Evolutionary conservation across 2,113 vertebrate species (phyloP).

Genomic region (Sapayoa aenigma): DNA sequence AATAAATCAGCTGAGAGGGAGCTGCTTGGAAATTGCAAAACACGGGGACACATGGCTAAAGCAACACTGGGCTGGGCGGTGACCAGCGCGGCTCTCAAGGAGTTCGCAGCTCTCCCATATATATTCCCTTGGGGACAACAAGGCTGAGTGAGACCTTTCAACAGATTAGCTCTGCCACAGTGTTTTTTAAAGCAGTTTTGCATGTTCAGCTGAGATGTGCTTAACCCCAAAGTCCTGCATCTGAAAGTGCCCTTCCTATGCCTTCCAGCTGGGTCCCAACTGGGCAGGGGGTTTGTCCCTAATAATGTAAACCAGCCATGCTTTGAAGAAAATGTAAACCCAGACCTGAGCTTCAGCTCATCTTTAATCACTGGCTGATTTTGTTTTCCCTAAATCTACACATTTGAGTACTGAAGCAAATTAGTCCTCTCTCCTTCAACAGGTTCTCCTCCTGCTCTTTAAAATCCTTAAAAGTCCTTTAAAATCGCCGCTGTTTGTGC

Average conservation of each 20-base stretch:
- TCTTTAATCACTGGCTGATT: not conserved
- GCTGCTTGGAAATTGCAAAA: conserved; percentile 8
- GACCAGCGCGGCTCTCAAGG: not conserved
- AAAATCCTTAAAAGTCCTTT: not conserved
- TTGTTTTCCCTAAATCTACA: not conserved
- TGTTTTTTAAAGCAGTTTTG: not conserved
- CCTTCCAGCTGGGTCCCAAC: not conserved
- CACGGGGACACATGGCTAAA: not conserved
- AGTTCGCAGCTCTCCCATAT: not conserved
- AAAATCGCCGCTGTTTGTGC: not conserved
- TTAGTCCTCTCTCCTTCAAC: not conserved
- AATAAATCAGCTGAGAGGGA: conserved; percentile 44
- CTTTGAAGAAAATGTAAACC: conserved; percentile 20
- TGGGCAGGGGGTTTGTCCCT: not conserved
- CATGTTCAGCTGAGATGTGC: not conserved
- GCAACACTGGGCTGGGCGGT: not conserved
- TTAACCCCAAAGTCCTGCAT: conserved; percentile 5
- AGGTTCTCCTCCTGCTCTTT: not conserved
- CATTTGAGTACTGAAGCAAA: not conserved
- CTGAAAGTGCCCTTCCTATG: not conserved
- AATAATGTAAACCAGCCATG: not conserved
- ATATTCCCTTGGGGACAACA: not conserved
- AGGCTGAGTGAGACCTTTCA: conserved; percentile 42
- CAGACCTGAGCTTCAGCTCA: not conserved
- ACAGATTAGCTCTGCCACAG: not conserved